Conservation (phyloP, 2,888 invertebrate species). For the Rosalia funebris region DNA sequence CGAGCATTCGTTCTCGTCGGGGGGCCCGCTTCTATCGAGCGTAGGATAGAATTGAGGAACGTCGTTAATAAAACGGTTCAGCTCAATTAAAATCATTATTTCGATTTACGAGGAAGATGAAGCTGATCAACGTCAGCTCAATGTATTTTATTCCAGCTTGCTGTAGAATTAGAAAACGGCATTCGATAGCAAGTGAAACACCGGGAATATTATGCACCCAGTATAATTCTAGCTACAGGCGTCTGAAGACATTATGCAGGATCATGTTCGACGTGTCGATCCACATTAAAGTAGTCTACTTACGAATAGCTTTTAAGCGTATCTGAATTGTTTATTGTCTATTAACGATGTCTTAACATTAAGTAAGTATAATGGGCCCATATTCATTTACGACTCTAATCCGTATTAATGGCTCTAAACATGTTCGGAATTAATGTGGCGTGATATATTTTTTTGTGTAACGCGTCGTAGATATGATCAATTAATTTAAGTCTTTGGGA, state of each 20-base stretch:
- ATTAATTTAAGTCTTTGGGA: too few species aligned
- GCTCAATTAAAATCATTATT: constrained; percentile 2
- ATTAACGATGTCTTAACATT: constrained; percentile 23
- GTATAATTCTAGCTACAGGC: too few species aligned
- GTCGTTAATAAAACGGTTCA: constrained; percentile 8
- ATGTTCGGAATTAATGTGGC: constrained; percentile 11
- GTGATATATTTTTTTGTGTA: constrained; percentile 6
- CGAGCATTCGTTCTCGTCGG: constrained; percentile 37
- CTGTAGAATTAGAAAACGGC: too few species aligned
- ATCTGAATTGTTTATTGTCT: constrained; percentile 36
- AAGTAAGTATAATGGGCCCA: constrained; percentile 7
- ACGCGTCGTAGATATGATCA: constrained; percentile 5
- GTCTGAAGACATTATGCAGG: constrained; percentile 29
- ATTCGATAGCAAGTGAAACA: too few species aligned
- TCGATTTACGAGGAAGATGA: neutral
- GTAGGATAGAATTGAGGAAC: too few species aligned
- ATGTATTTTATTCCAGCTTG: neutral
- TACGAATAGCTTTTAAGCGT: constrained; percentile 28
- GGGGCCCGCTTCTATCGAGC: constrained; percentile 36
- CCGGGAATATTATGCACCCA: too few species aligned
- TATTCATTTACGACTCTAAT: constrained; percentile 13
- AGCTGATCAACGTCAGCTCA: neutral
- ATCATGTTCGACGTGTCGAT: constrained; percentile 25
- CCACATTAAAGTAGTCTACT: constrained; percentile 31
- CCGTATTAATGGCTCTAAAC: constrained; percentile 3